Base-by-base conservation (phyloP, 2,113 vertebrate species). In the Galeopterus variegatus region DNA sequence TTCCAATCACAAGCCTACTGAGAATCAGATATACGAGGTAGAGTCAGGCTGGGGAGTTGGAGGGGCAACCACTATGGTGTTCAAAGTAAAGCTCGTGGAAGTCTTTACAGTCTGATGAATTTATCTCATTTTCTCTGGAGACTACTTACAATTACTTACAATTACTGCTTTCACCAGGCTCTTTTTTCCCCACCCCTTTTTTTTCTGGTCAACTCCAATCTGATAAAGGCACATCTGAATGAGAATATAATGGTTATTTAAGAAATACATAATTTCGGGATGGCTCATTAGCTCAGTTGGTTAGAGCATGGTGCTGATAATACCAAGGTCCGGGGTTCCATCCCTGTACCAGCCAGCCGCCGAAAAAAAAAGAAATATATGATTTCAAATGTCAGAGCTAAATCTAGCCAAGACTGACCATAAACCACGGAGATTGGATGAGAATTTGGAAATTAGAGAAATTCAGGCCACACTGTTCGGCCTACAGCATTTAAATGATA, bases 371-470 rank as follows among this genome's bases (percentile, higher is more conserved):
- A 89, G 11, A 89, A 76, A 81, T 26, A 11, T 12, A 60, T 58
- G 58, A 65, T 70, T 83, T 94, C 31, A n/a, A 62, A 23, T 81
- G 95, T 77, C 67, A 84, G 13, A 90, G 72, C 79, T 90, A 90
- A 95, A 95, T 88, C 70, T 64, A 67, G 15, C 26, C 58, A 84
- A 83, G 50, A 72, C 56, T 58, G n/a, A 81, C 45, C 23, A 60
- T 67, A 83, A 93, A 62, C 52, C 75, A 90, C 12, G 31, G 50
- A 23, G 50, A 86, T 60, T 48, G 85, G 41, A 45, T 69, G 62
- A 90, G 36, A 93, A 93, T 77, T 18, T 58, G 65, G 41, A 81
- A 62, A 83, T 85, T 3, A 86, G 67, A 93, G 72, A 97, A 91
- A 76, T 19, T 41, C 41, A 41, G 41, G 41, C 41, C 41, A 41